Percentiles rank a stretch among this genome's conserved stretches.
These are phyloP conservation scores for Stegophylla sp. DNA, from an alignment of 2,888 invertebrate genomes.

Conservation along the genomic window DNA sequence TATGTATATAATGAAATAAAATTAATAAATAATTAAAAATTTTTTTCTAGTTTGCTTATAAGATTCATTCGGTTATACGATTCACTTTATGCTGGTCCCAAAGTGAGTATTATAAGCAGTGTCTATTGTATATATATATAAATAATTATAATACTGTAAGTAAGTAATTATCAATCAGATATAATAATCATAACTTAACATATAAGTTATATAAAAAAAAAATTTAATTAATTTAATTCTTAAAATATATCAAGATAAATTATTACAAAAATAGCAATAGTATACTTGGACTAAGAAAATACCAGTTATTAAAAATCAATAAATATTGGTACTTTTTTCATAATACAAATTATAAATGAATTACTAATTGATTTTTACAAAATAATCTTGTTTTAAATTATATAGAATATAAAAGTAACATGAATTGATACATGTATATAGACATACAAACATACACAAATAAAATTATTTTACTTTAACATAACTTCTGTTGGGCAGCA, in stretches of 20 bases:
- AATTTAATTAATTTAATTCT: neutral
- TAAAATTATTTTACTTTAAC: neutral
- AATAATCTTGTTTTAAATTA: no score
- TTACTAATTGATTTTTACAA: neutral
- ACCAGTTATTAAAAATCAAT: neutral
- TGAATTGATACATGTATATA: no score
- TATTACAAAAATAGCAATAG: conserved; percentile 7
- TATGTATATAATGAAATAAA: neutral
- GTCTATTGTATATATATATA: conserved; percentile 10
- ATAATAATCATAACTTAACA: conserved; percentile 2
- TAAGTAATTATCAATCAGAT: conserved; percentile 8
- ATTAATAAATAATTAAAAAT: neutral
- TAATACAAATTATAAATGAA: neutral
- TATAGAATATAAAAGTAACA: no score
- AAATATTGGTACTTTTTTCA: neutral
- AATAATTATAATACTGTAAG: neutral
- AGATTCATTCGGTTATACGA: conserved; percentile 3
- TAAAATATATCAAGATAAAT: neutral
- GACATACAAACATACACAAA: no score
- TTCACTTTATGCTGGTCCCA: conserved; percentile 11
- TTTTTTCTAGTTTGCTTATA: conserved; percentile 5
- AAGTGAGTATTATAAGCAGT: conserved; percentile 4
- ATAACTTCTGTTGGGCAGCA: no score
- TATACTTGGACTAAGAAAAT: neutral
- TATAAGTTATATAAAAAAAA: neutral